Conservation (phyloP, 1,140 invertebrate genomes). For the Kradibia gibbosae region DNA sequence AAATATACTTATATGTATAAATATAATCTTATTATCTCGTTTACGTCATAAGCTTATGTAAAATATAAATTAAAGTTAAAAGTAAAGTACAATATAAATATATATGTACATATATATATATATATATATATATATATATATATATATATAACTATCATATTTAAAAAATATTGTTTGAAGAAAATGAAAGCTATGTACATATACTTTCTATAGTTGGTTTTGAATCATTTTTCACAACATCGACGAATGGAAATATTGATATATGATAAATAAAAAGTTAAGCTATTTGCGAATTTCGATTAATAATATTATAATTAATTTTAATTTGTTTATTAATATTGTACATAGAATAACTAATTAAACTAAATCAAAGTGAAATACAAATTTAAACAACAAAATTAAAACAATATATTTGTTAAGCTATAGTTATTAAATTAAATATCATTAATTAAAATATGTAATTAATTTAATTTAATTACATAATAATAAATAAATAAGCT, state of each 20-base stretch:
- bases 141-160: background rate
- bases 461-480: background rate
- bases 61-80: background rate
- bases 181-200: background rate
- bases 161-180: background rate
- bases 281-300: background rate
- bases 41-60: background rate
- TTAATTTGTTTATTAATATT: too few species aligned
- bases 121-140: too few species aligned
- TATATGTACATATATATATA: too few species aligned
- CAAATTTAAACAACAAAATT: background rate
- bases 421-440: background rate
- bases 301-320: too few species aligned
- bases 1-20: background rate
- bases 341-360: too few species aligned
- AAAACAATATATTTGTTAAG: background rate
- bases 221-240: too few species aligned
- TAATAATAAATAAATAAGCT: too few species aligned
- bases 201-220: background rate
- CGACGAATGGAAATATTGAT: too few species aligned
- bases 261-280: too few species aligned
- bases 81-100: background rate
- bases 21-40: background rate
- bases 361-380: background rate
- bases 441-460: background rate